A percentile compares a stretch with the other conserved stretches of the same genome.
Conservation (phyloP, 2,797 vertebrate species). For the Liparis tanakae region DNA sequence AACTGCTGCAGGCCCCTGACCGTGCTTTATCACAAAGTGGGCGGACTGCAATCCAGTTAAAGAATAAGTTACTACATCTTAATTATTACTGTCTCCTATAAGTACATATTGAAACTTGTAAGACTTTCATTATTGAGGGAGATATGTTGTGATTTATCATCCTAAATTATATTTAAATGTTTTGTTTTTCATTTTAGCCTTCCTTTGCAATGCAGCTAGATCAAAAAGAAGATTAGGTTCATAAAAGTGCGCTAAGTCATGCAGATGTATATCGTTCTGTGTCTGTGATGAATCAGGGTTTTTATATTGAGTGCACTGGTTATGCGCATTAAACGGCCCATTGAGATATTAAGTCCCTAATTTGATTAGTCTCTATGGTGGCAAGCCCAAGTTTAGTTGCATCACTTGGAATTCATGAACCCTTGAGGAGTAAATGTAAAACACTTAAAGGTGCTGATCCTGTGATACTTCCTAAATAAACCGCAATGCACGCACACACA, state of each 20-base stretch:
- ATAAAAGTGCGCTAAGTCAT: background rate
- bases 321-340: background rate
- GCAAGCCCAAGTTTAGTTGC: background rate
- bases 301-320: background rate
- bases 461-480: background rate
- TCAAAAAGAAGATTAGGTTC: background rate
- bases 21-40: slow-evolving; percentile 12
- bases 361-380: background rate
- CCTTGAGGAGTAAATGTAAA: slow-evolving; percentile 13
- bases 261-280: background rate
- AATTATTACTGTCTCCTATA: slow-evolving; percentile 7
- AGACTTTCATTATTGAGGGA: background rate
- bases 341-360: background rate
- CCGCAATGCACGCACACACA: background rate
- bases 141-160: background rate
- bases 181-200: background rate
- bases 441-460: background rate
- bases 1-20: slow-evolving; percentile 29
- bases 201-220: background rate
- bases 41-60: slow-evolving; percentile 21
- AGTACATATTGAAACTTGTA: background rate
- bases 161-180: background rate
- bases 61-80: background rate
- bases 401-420: background rate
- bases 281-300: background rate